Percentiles rank a stretch among this genome's conserved stretches.
phyloP scores from a whole-genome alignment of 2,797 vertebrate genomes.

The Eospalax fontanierii region DNA sequence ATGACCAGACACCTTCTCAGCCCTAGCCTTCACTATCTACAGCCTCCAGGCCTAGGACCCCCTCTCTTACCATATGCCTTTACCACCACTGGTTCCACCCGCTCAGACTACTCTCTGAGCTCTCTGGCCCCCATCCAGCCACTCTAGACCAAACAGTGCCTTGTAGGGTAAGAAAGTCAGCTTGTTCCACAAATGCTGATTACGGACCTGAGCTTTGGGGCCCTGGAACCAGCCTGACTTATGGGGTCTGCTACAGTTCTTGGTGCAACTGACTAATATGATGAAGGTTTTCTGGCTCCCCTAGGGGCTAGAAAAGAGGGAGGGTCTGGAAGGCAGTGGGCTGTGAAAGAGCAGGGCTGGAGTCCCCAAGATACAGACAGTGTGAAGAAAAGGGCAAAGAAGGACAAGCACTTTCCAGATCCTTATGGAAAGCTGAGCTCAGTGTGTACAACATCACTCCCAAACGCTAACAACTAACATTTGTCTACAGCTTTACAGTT shows the following conservation, averaged over 20 bases:
- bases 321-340: background rate
- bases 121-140: constrained; percentile 76
- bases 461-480: constrained; percentile 66
- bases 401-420: constrained; percentile 32
- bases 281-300: background rate
- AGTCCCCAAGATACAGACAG: background rate
- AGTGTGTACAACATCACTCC: background rate
- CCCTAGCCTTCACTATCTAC: background rate
- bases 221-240: constrained; percentile 46
- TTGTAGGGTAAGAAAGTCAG: constrained; percentile 91
- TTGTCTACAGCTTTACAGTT: constrained; percentile 80
- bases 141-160: constrained; percentile 87
- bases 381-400: background rate
- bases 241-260: background rate
- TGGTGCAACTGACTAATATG: background rate
- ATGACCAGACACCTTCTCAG: background rate
- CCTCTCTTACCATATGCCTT: constrained; percentile 46
- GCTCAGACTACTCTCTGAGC: constrained; percentile 21
- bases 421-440: background rate
- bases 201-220: constrained; percentile 65
- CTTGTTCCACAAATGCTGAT: constrained; percentile 78
- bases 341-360: background rate
- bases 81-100: constrained; percentile 65
- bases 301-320: background rate
- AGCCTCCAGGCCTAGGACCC: constrained; percentile 12